phyloP scores from a whole-genome alignment of 1,140 invertebrate genomes.

The Drosophila asahinai region DNA sequence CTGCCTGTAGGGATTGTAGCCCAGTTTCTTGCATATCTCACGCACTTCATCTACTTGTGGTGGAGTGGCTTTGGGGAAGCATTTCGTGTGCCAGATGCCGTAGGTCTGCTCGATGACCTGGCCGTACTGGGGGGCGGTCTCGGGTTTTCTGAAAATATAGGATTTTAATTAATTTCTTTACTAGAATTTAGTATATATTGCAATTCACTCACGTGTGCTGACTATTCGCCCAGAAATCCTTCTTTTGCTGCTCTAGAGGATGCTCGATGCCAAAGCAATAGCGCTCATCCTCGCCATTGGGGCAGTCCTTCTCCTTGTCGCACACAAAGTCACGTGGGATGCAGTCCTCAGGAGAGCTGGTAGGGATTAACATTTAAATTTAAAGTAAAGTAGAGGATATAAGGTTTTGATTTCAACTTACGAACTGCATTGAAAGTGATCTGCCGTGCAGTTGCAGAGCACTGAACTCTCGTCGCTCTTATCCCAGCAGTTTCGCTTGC shows the following conservation, averaged over 20 bases:
- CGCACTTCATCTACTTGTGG: constrained; percentile 80
- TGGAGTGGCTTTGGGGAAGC: constrained; percentile 85
- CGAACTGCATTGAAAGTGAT: constrained; percentile 86
- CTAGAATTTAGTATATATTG: background rate
- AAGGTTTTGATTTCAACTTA: constrained; percentile 61
- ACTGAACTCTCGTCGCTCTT: constrained; percentile 91
- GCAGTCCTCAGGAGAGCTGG: constrained; percentile 86
- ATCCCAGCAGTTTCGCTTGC: constrained; percentile 91
- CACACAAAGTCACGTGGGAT: constrained; percentile 90
- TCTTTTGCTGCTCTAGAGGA: constrained; percentile 60
- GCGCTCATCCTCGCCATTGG: constrained; percentile 89
- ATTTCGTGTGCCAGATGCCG: constrained; percentile 88
- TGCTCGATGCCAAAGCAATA: constrained; percentile 85
- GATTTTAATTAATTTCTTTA: background rate
- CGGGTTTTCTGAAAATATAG: constrained; percentile 38
- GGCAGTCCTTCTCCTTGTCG: constrained; percentile 89
- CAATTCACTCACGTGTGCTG: constrained; percentile 26
- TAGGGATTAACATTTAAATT: background rate
- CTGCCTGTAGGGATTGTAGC: constrained; percentile 75
- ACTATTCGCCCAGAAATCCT: constrained; percentile 57
- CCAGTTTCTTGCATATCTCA: constrained; percentile 85
- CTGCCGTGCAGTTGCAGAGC: constrained; percentile 87
- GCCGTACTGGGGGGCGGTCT: constrained; percentile 75
- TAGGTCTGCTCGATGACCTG: constrained; percentile 86
- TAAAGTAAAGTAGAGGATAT: too few relatives aligned